These are phyloP conservation scores for Coenonympha arcania DNA, from an alignment of 2,888 invertebrate species.

Conservation along the genomic window DNA sequence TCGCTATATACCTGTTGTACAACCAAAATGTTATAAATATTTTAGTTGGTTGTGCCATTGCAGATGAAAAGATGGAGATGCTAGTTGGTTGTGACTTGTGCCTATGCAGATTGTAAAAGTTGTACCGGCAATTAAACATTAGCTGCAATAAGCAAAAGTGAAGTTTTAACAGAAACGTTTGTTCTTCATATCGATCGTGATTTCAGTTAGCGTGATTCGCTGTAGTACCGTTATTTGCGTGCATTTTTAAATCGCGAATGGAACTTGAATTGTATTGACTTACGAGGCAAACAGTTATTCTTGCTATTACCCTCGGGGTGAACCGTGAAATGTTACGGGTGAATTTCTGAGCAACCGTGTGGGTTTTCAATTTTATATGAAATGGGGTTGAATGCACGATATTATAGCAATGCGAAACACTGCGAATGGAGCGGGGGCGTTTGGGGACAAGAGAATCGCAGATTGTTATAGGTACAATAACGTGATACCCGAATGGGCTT, in stretches of 20 bases:
- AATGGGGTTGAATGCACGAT: background rate
- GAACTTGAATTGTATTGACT: background rate
- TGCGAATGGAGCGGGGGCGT: no score
- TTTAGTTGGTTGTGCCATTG: no score
- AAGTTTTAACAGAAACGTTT: background rate
- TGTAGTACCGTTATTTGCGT: background rate
- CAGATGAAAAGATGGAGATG: no score
- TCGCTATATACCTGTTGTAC: constrained; percentile 78
- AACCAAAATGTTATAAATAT: no score
- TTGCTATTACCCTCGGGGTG: background rate
- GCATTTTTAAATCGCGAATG: background rate
- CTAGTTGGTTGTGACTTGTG: no score
- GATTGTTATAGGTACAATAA: no score
- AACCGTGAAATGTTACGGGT: background rate
- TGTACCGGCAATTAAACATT: no score
- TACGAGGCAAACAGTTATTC: background rate
- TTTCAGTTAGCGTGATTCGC: background rate
- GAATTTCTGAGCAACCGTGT: background rate
- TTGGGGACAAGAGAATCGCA: no score
- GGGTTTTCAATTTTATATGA: background rate
- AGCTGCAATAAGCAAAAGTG: no score
- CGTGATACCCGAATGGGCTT: no score
- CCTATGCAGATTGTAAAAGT: no score
- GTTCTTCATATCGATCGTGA: background rate
- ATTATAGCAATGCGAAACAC: background rate